phyloP scores from a whole-genome alignment of 2,797 vertebrate species.

The Enteromius thamalakanensis region DNA sequence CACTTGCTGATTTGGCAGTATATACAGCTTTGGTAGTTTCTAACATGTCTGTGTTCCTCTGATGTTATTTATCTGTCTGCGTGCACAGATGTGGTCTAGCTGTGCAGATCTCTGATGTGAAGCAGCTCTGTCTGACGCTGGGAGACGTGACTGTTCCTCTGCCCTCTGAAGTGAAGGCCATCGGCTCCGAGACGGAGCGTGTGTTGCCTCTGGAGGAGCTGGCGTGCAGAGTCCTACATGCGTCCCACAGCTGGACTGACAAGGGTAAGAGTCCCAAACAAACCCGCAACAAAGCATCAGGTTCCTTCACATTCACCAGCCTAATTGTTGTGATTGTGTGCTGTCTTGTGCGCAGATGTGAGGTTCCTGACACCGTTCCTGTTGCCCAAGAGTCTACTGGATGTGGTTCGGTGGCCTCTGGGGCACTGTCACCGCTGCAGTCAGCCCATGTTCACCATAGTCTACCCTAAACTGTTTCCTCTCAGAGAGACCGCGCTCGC shows the following conservation, averaged over 20 bases:
- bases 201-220: constrained; percentile 93
- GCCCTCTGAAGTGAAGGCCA: constrained; percentile 89
- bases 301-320: background rate
- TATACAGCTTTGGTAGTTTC: background rate
- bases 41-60: no score
- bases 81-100: constrained; percentile 87
- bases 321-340: background rate
- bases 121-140: constrained; percentile 79
- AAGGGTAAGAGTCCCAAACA: constrained; percentile 74
- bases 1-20: background rate
- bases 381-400: constrained; percentile 89
- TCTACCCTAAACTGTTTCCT: constrained; percentile 95
- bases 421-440: constrained; percentile 97
- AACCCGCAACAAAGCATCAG: background rate
- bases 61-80: constrained; percentile 29
- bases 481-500: constrained; percentile 92
- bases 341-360: constrained; percentile 72
- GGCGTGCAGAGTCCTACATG: constrained; percentile 86
- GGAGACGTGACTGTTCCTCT: constrained; percentile 83
- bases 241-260: constrained; percentile 70
- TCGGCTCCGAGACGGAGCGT: constrained; percentile 83
- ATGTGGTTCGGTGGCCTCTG: constrained; percentile 89
- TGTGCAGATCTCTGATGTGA: constrained; percentile 75
- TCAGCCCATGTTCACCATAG: constrained; percentile 96
- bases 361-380: constrained; percentile 82